A percentile compares a stretch with the other conserved stretches of the same genome.
These are phyloP conservation scores for Potamilus streckersoni DNA, from an alignment of 1,140 invertebrate genomes.

Conservation along the genomic window DNA sequence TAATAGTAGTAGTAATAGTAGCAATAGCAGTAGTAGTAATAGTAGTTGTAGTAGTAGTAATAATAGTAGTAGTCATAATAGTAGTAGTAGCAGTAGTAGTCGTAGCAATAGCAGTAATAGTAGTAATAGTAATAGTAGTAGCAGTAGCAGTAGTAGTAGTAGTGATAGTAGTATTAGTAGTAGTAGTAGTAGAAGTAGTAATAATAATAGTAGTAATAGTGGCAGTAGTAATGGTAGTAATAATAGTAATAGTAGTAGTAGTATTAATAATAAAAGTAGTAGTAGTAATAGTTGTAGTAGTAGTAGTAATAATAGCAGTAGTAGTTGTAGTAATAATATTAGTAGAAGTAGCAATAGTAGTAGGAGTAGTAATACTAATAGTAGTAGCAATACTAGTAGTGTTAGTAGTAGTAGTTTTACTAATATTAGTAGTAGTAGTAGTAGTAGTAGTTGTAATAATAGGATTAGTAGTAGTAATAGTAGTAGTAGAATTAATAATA, in stretches of 20 bases:
- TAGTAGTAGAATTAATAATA: too few species aligned
- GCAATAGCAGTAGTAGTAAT: slow-evolving; percentile 23
- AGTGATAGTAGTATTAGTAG: neutral
- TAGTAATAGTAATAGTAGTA: slow-evolving; percentile 19
- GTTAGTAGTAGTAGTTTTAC: neutral
- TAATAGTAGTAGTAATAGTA: slow-evolving; percentile 25
- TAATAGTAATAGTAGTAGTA: neutral
- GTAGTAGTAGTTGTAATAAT: slow-evolving; percentile 1
- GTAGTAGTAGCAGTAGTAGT: slow-evolving; percentile 28
- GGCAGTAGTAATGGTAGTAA: neutral
- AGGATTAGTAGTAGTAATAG: neutral
- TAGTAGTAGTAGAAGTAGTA: neutral
- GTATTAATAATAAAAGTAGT: neutral
- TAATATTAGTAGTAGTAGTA: slow-evolving; percentile 1
- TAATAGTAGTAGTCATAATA: slow-evolving; percentile 23
- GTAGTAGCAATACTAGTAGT: too few species aligned
- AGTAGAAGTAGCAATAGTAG: neutral
- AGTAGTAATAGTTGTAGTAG: neutral
- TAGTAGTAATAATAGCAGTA: neutral
- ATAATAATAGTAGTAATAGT: neutral
- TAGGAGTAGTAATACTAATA: neutral
- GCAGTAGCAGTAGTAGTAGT: slow-evolving; percentile 3
- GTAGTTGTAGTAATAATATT: neutral
- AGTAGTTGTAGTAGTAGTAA: slow-evolving; percentile 27
- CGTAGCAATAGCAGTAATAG: slow-evolving; percentile 23